Evolutionary conservation across 2,113 vertebrate species (phyloP), one percentile per base, ranked within the genome.

Genomic region (Pterocles burchelli): DNA sequence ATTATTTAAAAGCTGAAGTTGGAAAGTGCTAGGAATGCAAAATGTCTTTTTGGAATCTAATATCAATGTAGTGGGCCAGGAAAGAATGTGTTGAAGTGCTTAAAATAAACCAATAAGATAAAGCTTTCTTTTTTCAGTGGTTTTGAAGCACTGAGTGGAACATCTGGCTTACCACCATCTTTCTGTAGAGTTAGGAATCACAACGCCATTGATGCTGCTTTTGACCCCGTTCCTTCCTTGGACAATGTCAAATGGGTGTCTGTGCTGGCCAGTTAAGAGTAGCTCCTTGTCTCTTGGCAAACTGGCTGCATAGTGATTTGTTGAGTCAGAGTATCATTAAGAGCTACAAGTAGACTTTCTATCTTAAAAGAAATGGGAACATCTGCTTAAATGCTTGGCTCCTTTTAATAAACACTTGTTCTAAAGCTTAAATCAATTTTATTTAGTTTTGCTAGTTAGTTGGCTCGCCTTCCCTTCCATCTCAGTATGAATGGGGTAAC

Each of bases 311-410:
- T 89, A 94, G 95, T 82, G 89, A 67, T 77, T 74, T 71, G 94
- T 96, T 97, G 97, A 97, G 90, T 98, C 97, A 96, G 65, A 90
- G 83, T 83, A 88, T 93, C 95, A 43, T 84, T 88, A 92, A 87
- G 81, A 93, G 71, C 77, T 89, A 55, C 94, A 96, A 95, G 95
- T 89, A 85, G 93, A 66, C 90, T 90, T 97, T 98, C 63, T 78
- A 7, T 97, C 72, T 75, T 59, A 76, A 82, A 91, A 89, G 78
- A 71, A 85, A 43, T 51, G 74, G 93, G 28, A 94, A 85, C 96
- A 92, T 96, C 90, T 96, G 93, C 90, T 88, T 55, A 43, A 96
- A 49, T 84, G 59, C 54, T 85, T 91, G 90, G 73, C 70, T 92
- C 20, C 8, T 63, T 81, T 89, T 66, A 57, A 73, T 58, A 92